These are phyloP conservation scores for Trichogramma pretiosum DNA, from an alignment of 1,140 invertebrate species.

Conservation along the genomic window DNA sequence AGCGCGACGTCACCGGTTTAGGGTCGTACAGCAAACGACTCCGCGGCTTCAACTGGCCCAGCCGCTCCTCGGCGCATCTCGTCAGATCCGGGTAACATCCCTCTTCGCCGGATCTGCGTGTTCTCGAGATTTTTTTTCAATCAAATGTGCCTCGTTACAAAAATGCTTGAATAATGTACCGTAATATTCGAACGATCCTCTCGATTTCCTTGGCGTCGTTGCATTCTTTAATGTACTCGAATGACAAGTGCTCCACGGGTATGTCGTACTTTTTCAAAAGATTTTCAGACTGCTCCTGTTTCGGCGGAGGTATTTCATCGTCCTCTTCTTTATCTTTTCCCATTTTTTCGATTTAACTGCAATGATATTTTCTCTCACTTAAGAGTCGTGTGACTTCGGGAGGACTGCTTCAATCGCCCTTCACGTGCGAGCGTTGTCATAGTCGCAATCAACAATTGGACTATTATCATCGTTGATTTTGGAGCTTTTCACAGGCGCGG, in stretches of 20 bases:
- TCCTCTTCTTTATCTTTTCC: neutral
- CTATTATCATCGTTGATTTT: too few relatives aligned
- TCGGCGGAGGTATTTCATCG: neutral
- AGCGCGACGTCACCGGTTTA: conserved; percentile 41
- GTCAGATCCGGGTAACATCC: conserved; percentile 54
- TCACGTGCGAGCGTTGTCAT: too few relatives aligned
- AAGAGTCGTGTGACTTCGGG: too few relatives aligned
- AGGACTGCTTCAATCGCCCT: too few relatives aligned
- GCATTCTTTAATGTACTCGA: conserved; percentile 49
- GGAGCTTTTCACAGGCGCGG: too few relatives aligned
- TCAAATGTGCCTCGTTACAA: neutral
- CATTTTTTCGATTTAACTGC: too few relatives aligned
- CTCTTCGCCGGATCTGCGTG: conserved; percentile 57
- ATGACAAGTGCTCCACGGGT: conserved; percentile 53
- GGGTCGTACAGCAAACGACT: conserved; percentile 46
- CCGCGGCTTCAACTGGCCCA: conserved; percentile 46
- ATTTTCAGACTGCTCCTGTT: conserved; percentile 12
- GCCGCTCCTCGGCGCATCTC: conserved; percentile 46
- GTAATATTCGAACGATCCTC: conserved; percentile 51
- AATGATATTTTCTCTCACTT: too few relatives aligned
- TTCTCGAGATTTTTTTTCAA: neutral
- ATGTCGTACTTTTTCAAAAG: conserved; percentile 50
- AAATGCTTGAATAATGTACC: conserved; percentile 28
- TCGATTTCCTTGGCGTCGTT: conserved; percentile 48
- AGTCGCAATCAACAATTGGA: too few relatives aligned